These are phyloP conservation scores for Vanessa atalanta DNA, from an alignment of 1,140 invertebrate species.

Conservation along the genomic window DNA sequence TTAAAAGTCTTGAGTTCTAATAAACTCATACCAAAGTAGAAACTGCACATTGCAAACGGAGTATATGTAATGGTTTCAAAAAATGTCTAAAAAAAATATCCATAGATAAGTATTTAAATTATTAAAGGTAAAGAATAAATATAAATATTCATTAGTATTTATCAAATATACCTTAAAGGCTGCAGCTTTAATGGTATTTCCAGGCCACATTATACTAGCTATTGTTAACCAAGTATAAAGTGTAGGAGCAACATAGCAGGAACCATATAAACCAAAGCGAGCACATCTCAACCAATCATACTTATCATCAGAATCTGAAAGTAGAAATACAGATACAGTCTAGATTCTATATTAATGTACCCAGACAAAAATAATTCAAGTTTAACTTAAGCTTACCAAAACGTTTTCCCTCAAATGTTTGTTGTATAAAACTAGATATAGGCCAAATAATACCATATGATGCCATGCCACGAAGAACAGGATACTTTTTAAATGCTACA, in stretches of 20 bases:
- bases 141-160: not conserved
- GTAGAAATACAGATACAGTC: slow-evolving; percentile 1
- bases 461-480: slow-evolving; percentile 67
- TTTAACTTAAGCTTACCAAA: slow-evolving; percentile 54
- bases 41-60: slow-evolving; percentile 89
- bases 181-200: slow-evolving; percentile 58
- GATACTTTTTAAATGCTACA: slow-evolving; percentile 64
- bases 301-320: slow-evolving; percentile 50
- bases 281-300: slow-evolving; percentile 73
- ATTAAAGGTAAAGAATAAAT: not conserved
- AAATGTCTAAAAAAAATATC: slow-evolving; percentile 82
- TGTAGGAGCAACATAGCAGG: slow-evolving; percentile 75
- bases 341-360: not conserved
- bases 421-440: slow-evolving; percentile 72
- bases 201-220: slow-evolving; percentile 72
- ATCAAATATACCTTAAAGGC: slow-evolving; percentile 2
- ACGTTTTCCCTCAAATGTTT: slow-evolving; percentile 70
- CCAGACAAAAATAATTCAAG: not conserved
- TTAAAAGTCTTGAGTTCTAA: slow-evolving; percentile 86
- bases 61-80: slow-evolving; percentile 91
- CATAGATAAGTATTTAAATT: not conserved
- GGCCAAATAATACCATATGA: slow-evolving; percentile 75
- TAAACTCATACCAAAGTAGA: slow-evolving; percentile 90
- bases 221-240: slow-evolving; percentile 71
- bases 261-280: slow-evolving; percentile 72